A percentile compares a stretch with the other conserved stretches of the same genome.
These are phyloP conservation scores for Amphiprion percula DNA, from an alignment of 2,113 vertebrate genomes.

Conservation along the genomic window DNA sequence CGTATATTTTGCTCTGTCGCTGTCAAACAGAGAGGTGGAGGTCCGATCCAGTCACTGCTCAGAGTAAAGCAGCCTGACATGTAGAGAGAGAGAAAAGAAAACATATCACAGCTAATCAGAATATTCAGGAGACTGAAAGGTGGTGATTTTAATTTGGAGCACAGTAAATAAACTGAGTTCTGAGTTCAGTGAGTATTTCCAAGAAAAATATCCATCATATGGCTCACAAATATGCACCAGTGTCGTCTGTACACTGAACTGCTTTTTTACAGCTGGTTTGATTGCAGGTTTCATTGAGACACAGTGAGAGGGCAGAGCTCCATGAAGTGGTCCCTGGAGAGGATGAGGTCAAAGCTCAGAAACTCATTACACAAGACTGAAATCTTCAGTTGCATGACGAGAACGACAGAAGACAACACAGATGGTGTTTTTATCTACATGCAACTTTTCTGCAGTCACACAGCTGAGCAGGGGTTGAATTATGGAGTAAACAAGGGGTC, in stretches of 20 bases:
- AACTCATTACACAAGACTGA: constrained; percentile 20
- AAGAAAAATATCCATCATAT: neutral
- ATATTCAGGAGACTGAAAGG: neutral
- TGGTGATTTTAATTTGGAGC: neutral
- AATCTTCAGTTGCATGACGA: neutral
- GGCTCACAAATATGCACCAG: neutral
- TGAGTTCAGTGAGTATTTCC: neutral
- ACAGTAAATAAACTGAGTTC: neutral
- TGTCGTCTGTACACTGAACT: constrained; percentile 20
- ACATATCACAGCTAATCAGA: neutral
- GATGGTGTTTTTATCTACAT: neutral
- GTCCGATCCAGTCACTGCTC: constrained; percentile 11
- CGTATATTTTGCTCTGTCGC: constrained; percentile 47
- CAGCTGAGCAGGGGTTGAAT: neutral
- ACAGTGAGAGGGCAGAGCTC: constrained; percentile 26
- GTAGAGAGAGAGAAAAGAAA: neutral
- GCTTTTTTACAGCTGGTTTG: constrained; percentile 8
- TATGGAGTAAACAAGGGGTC: too few relatives aligned
- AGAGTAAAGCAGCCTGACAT: neutral
- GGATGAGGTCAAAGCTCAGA: constrained; percentile 42
- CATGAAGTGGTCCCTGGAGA: constrained; percentile 6
- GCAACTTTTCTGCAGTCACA: neutral
- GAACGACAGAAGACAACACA: neutral
- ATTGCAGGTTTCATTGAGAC: constrained; percentile 8
- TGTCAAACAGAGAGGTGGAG: neutral